A percentile compares a stretch with the other conserved stretches of the same genome.
Conservation (phyloP, 30 jellyfish, hydroid and myxozoan species). For the Aurelia sp. region DNA sequence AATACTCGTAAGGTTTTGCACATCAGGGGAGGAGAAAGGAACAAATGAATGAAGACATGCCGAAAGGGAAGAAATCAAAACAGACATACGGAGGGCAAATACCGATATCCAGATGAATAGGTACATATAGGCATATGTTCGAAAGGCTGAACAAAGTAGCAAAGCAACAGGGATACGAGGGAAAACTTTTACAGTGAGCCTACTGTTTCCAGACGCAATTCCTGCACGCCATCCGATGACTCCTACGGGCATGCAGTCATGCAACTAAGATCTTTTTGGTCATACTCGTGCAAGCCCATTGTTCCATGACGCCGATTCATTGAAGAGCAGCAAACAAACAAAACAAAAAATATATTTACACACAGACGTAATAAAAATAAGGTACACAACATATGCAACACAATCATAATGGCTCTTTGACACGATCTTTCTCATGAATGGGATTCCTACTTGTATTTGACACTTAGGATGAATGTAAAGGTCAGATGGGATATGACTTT, state of each 20-base stretch:
- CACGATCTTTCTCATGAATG: neutral
- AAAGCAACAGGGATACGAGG: neutral
- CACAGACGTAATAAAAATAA: neutral
- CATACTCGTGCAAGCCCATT: neutral
- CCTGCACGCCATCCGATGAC: too few relatives aligned
- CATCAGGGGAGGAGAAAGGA: neutral
- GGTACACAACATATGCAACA: neutral
- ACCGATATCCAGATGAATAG: neutral
- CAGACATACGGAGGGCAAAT: neutral
- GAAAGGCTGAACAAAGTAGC: neutral
- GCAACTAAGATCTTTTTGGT: conserved; percentile 11
- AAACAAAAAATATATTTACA: neutral
- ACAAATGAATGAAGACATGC: conserved; percentile 4
- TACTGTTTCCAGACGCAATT: too few relatives aligned
- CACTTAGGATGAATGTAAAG: neutral
- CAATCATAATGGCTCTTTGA: neutral
- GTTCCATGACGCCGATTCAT: neutral
- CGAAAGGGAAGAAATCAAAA: neutral
- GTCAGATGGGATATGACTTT: too few relatives aligned
- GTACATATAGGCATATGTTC: neutral
- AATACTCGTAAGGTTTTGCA: neutral
- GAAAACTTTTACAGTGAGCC: too few relatives aligned
- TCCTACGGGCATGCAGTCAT: neutral
- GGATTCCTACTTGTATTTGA: conserved; percentile 16
- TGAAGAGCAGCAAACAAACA: conserved; percentile 6